Evolutionary conservation across 2,888 invertebrate species (phyloP).

Genomic region (Lasioglossum leucozonium): DNA sequence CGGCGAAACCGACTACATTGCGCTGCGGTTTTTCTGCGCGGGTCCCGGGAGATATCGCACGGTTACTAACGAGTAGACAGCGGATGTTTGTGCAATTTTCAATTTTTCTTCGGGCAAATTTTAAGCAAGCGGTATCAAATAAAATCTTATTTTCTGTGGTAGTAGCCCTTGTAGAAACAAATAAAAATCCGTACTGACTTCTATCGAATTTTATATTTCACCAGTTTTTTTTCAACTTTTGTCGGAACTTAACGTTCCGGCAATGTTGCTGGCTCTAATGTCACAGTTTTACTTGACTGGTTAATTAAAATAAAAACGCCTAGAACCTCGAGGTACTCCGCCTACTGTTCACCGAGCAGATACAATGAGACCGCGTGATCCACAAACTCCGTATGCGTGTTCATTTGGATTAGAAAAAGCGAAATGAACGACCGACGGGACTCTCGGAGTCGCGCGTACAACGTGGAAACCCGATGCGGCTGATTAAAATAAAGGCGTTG

Average conservation of each 20-base stretch:
- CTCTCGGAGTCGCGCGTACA: background rate
- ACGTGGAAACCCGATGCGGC: background rate
- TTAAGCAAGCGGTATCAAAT: too few species aligned
- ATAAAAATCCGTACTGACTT: too few species aligned
- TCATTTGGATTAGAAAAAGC: background rate
- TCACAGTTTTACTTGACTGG: too few species aligned
- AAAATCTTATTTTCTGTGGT: too few species aligned
- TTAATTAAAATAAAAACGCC: too few species aligned
- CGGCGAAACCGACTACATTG: background rate
- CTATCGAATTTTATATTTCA: too few species aligned
- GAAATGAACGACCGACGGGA: background rate
- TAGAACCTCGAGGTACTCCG: background rate
- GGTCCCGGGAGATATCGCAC: background rate
- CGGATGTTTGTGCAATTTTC: too few species aligned
- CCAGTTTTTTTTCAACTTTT: too few species aligned
- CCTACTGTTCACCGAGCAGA: background rate
- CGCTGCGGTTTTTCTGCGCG: background rate
- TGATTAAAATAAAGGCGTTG: slow-evolving; percentile 11
- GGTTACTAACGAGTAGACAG: too few species aligned
- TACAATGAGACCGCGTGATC: background rate
- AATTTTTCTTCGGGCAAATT: too few species aligned
- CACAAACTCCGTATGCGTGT: background rate
- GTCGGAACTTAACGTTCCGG: too few species aligned
- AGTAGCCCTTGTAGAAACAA: too few species aligned
- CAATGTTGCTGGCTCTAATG: background rate